Conservation (phyloP, 2,888 invertebrate genomes). For the Orthosia gothica region DNA sequence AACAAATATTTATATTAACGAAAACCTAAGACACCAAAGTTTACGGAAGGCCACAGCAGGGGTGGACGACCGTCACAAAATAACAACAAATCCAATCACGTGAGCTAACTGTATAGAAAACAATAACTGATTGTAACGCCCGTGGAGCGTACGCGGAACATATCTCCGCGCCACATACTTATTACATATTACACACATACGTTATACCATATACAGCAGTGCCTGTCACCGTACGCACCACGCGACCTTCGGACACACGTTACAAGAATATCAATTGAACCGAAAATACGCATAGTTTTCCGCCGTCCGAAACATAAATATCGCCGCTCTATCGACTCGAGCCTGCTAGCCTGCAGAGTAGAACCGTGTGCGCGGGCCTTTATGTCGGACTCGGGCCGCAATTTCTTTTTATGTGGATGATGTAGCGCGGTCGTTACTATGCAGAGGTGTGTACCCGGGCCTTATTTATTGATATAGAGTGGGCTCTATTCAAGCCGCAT, state of each 20-base stretch:
- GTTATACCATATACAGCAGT: constrained; percentile 8
- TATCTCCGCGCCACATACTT: constrained; percentile 29
- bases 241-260: constrained; percentile 68
- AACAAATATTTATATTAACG: not conserved
- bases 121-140: constrained; percentile 44
- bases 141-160: constrained; percentile 58
- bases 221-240: constrained; percentile 56
- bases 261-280: constrained; percentile 67
- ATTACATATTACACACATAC: constrained; percentile 27
- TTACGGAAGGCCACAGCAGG: not conserved
- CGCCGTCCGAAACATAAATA: constrained; percentile 33
- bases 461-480: constrained; percentile 55
- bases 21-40: not conserved
- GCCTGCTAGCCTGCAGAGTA: constrained; percentile 8
- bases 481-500: constrained; percentile 35
- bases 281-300: constrained; percentile 68
- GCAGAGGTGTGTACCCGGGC: constrained; percentile 35
- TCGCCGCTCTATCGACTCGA: not conserved
- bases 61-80: constrained; percentile 49
- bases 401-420: constrained; percentile 59
- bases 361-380: constrained; percentile 23
- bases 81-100: constrained; percentile 45
- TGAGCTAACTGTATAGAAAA: constrained; percentile 55
- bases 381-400: constrained; percentile 19
- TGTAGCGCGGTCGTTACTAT: constrained; percentile 54